Conservation (phyloP, 1,140 invertebrate species). For the Nasonia vitripennis region DNA sequence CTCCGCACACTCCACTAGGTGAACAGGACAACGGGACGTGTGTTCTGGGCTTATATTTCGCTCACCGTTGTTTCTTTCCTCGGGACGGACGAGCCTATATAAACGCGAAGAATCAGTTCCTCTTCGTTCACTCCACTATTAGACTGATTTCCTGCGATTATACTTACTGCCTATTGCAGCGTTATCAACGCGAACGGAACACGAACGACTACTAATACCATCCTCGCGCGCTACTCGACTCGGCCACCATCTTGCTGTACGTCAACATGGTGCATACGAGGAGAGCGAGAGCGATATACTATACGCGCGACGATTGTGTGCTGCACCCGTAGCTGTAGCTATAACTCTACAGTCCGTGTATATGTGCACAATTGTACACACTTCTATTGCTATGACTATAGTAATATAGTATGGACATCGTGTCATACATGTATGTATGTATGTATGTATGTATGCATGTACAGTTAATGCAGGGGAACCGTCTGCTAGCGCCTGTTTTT, state of each 20-base stretch:
- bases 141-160: not conserved
- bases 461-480: not conserved
- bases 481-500: slow-evolving; percentile 26
- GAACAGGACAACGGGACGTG: not conserved
- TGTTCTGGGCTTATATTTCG: not conserved
- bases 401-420: too few relatives aligned
- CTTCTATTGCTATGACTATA: too few relatives aligned
- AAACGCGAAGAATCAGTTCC: not conserved
- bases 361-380: too few relatives aligned
- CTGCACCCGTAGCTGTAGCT: too few relatives aligned
- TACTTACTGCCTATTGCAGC: not conserved
- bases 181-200: slow-evolving; percentile 20
- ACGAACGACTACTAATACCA: slow-evolving; percentile 23
- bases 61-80: not conserved
- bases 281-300: not conserved
- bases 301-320: not conserved
- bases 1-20: too few relatives aligned
- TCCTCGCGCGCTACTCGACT: slow-evolving; percentile 3
- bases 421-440: too few relatives aligned
- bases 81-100: not conserved
- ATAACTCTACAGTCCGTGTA: too few relatives aligned
- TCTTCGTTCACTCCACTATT: not conserved
- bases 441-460: too few relatives aligned
- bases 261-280: slow-evolving; percentile 12
- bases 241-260: slow-evolving; percentile 45